Conservation (phyloP, 2,888 invertebrate species). For the Nomada fabriciana region DNA sequence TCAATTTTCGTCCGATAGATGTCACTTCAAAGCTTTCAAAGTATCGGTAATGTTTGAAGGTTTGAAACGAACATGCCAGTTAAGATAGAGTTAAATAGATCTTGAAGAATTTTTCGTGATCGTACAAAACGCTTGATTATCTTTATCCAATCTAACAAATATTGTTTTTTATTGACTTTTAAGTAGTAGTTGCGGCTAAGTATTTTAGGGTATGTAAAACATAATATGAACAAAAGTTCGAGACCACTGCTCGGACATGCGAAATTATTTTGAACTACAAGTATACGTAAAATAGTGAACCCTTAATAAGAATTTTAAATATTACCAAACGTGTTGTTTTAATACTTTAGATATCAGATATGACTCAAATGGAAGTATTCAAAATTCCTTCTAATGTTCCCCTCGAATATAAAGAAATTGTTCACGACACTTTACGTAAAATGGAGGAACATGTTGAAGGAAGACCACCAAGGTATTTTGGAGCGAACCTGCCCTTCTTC, state of each 20-base stretch:
- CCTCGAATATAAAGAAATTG: slow-evolving; percentile 35
- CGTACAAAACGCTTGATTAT: not conserved
- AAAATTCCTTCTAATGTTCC: slow-evolving; percentile 29
- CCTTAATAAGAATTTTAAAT: not conserved
- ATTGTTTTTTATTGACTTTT: not conserved
- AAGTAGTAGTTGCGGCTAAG: not conserved
- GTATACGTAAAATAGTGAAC: not conserved
- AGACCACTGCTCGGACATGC: no score
- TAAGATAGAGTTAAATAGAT: not conserved
- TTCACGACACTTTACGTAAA: slow-evolving; percentile 40
- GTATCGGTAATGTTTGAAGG: not conserved
- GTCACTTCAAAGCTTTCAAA: slow-evolving; percentile 4
- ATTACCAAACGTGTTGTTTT: not conserved
- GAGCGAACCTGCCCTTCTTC: not conserved
- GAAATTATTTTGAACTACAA: not conserved
- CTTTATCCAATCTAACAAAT: not conserved
- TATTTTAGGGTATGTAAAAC: slow-evolving; percentile 2
- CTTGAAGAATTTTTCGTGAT: not conserved
- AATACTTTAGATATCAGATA: not conserved
- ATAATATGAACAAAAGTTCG: not conserved
- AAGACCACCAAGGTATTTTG: slow-evolving; percentile 47
- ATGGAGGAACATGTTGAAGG: slow-evolving; percentile 59
- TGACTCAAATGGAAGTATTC: slow-evolving; percentile 18
- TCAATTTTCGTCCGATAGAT: not conserved
- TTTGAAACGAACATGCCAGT: slow-evolving; percentile 44